Conservation (phyloP, 64 coral and sea anemone species). For the Trachythela sp. region DNA sequence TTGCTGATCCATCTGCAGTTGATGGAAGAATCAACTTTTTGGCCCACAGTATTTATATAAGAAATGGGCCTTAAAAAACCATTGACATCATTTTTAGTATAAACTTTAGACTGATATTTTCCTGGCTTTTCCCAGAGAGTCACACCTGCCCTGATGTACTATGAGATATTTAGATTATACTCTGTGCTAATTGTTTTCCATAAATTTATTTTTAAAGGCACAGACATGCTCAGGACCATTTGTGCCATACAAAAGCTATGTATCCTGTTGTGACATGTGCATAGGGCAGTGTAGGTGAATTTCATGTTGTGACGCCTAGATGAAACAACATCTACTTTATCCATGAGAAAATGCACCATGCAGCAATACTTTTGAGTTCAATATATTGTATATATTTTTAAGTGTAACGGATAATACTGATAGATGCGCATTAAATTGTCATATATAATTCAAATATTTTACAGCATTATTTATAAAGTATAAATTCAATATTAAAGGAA, state of each 20-base stretch:
- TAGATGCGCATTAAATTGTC: no score
- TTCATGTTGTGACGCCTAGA: background rate
- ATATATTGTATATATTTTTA: background rate
- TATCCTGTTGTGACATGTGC: constrained; percentile 60
- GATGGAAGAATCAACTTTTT: no score
- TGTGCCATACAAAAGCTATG: constrained; percentile 39
- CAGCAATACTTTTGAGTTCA: background rate
- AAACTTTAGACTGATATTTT: no score
- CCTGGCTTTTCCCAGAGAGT: no score
- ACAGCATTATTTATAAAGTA: background rate
- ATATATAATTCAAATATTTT: background rate
- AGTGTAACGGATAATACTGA: no score
- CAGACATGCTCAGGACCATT: constrained; percentile 90
- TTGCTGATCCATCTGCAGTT: no score
- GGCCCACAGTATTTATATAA: no score
- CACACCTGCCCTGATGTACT: no score
- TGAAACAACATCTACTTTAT: background rate
- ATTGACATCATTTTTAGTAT: no score
- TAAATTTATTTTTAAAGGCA: constrained; percentile 55
- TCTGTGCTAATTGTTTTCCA: no score
- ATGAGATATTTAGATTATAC: background rate
- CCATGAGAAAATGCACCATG: background rate
- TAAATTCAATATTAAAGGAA: background rate
- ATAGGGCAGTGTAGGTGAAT: background rate
- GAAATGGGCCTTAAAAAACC: no score